A percentile compares a stretch with the other conserved stretches of the same genome.
These are phyloP conservation scores for Leuciscus waleckii DNA, from an alignment of 2,797 vertebrate species.

Conservation along the genomic window DNA sequence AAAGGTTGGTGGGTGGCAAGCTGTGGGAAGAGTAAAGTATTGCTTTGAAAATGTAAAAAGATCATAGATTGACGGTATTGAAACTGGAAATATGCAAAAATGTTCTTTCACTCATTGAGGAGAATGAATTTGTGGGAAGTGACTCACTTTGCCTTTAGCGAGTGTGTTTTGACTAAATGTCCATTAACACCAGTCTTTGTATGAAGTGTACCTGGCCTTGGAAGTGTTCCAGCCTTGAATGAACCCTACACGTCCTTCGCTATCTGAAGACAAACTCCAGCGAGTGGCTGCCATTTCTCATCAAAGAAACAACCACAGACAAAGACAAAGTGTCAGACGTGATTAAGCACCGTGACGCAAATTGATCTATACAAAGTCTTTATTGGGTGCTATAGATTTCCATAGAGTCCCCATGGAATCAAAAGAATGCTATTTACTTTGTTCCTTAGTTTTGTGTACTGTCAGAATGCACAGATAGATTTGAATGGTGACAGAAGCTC, in stretches of 20 bases:
- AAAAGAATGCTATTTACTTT: not conserved
- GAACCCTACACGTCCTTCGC: slow-evolving; percentile 27
- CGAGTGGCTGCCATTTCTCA: slow-evolving; percentile 5
- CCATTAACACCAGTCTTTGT: slow-evolving; percentile 26
- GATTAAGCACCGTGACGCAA: slow-evolving; percentile 2
- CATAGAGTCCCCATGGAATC: not conserved
- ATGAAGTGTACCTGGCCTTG: slow-evolving; percentile 45
- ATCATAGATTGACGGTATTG: slow-evolving; percentile 31
- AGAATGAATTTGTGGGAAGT: slow-evolving; percentile 18
- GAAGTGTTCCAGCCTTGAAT: slow-evolving; percentile 23
- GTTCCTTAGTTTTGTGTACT: not conserved
- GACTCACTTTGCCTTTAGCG: slow-evolving; percentile 26
- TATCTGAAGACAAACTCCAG: slow-evolving; percentile 15
- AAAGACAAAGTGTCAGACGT: not conserved
- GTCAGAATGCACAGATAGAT: not conserved
- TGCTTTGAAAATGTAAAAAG: slow-evolving; percentile 46
- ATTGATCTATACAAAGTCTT: not conserved
- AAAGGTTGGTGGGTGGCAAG: slow-evolving; percentile 47
- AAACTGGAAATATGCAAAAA: slow-evolving; percentile 26
- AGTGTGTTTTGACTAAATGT: slow-evolving; percentile 36
- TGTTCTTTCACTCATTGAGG: slow-evolving; percentile 21
- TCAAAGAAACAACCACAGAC: slow-evolving; percentile 9
- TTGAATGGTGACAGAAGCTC: not conserved
- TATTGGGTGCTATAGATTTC: not conserved
- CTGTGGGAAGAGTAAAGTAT: slow-evolving; percentile 55